Base-by-base conservation (phyloP, 1,140 invertebrate genomes). In the Papilio polytes region DNA sequence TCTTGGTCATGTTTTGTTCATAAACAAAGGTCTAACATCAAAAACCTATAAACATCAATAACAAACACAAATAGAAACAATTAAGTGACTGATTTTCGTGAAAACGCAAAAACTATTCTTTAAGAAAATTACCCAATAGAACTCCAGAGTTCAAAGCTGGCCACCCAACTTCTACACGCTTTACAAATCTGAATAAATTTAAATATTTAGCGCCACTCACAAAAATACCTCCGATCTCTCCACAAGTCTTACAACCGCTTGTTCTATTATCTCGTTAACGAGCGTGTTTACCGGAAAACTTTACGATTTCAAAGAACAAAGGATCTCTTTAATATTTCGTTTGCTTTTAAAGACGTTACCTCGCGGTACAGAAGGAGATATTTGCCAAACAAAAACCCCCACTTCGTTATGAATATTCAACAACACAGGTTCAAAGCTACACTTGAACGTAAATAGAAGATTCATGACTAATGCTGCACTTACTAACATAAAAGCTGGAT, bases 311-410 rank as follows among this genome's bases (percentile, higher is more conserved):
- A 80, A 73, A 84, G 78, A 77, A 92, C 90, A 92, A 90, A 89
- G 85, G 78, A 80, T 46, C 87, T 88, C 83, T 86, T 91, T 87
- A 92, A 93, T 92, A 92, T 92, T 91, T 89, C 88, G 85, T 91
- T 91, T 86, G 81, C 86, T 88, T 85, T 84, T 86, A 85, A 85
- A 84, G 82, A 88, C 86, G 87, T 90, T 87, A 83, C 85, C 81
- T 56, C 80, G 84, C 80, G 85, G 80, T 80, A 86, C 86, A 86
- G 87, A 87, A 86, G 87, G 88, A 84, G 84, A 86, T 88, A 88
- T 90, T 90, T 88, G 84, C 83, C 85, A 89, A 91, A 91, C 88
- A 91, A 88, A 90, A 83, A 81, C 81, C 56, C 80, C 80, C 53
- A 83, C 80, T 80, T 81, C 81, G 80, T 83, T 80, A 84, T 92